Evolutionary conservation across 2,888 invertebrate species (phyloP), one percentile per base, ranked within the genome.

Genomic region (Quadroppia sp.): DNA sequence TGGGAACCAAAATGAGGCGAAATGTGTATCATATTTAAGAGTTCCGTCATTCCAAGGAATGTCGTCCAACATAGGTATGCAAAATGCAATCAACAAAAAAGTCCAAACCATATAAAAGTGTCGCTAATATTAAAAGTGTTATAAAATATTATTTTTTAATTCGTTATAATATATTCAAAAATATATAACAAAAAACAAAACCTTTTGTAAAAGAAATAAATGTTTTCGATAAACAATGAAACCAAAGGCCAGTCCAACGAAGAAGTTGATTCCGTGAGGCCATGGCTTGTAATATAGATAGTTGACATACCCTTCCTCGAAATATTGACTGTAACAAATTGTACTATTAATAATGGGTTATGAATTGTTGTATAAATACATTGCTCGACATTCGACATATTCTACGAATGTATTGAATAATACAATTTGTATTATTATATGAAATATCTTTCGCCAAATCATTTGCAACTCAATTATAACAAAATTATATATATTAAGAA

Each of bases 201-300:
- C 15, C 1, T 32, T 28, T 59, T 64, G 1, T n/a, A 17, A 15
- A 11, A 15, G 11, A 45, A 9, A 9, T 45, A 45, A 2, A 13
- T 45, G 6, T 15, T 15, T 45, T 15, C 17, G 32, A 15, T 69
- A 69, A 17, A 42, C 45, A 25, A 69, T 17, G 9, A 25, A 25
- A 9, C 73, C 73, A 9, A 73, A 36, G 1, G 45, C 17, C 2
- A 73, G 45, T 64, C 73, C 73, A 17, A 69, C 28, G 23, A 73
- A 73, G 30, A 69, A 73, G 11, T 42, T 42, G n/a, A 25, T 25
- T 0, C n/a, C 48, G 36, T 73, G 73, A 7, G 73, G 23, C 73
- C 73, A 73, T 6, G 73, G 73, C 48, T 73, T 73, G 11, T 20
- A 32, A 23, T 36, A 64, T 4, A 64, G 36, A 6, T 23, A 9